Evolutionary conservation across 2,888 invertebrate species (phyloP).

Genomic region (Anorthoa munda): DNA sequence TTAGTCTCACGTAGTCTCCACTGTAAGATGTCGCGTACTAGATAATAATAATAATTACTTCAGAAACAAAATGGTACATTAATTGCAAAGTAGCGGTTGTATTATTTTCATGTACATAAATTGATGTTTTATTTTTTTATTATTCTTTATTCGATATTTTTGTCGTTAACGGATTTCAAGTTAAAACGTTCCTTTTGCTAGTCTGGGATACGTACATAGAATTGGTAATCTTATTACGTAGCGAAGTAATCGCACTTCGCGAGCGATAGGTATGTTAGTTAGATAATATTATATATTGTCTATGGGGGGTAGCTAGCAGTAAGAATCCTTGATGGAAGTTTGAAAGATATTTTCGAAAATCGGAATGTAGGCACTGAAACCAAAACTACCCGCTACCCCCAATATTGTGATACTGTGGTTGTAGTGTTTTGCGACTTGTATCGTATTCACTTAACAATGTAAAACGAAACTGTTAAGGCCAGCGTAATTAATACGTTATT

Average conservation of each 20-base stretch:
- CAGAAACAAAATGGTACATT: slow-evolving; percentile 63
- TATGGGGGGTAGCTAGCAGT: slow-evolving; percentile 34
- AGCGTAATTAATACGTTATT: slow-evolving; percentile 17
- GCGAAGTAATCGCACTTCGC: slow-evolving; percentile 57
- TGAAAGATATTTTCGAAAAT: slow-evolving; percentile 11
- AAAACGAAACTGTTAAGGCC: slow-evolving; percentile 29
- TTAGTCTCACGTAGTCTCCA: slow-evolving; percentile 81
- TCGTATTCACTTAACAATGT: background rate
- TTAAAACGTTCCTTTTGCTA: slow-evolving; percentile 79
- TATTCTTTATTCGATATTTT: slow-evolving; percentile 55
- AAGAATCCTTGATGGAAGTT: background rate
- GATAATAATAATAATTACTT: slow-evolving; percentile 57
- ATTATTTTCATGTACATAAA: slow-evolving; percentile 69
- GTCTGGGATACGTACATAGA: slow-evolving; percentile 73
- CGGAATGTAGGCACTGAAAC: background rate
- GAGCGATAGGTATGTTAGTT: slow-evolving; percentile 34
- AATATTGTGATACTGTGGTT: slow-evolving; percentile 32
- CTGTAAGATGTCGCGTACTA: slow-evolving; percentile 72
- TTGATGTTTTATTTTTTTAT: slow-evolving; percentile 65
- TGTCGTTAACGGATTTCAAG: slow-evolving; percentile 56
- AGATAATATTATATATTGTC: slow-evolving; percentile 37
- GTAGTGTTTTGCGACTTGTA: slow-evolving; percentile 15
- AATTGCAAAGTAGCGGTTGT: slow-evolving; percentile 66
- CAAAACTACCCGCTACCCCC: background rate
- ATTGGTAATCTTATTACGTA: slow-evolving; percentile 59